Evolutionary conservation across 2,888 invertebrate genomes (phyloP).

Genomic region (Margaritifera margaritifera): DNA sequence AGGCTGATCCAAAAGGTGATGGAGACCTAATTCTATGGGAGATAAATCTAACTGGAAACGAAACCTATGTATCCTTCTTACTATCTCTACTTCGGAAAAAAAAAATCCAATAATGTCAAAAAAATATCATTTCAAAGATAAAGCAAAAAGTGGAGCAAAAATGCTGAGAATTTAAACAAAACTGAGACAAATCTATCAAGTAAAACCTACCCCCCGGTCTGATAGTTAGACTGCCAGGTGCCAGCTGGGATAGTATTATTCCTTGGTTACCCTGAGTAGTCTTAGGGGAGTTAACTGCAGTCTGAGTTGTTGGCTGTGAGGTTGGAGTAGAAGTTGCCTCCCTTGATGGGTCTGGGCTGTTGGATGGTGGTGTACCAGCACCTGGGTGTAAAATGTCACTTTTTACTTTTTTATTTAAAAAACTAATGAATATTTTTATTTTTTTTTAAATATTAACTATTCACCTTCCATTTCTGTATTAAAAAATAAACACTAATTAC

Average conservation of each 20-base stretch:
- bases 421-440: conserved; percentile 1
- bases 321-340: no score
- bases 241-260: conserved; percentile 62
- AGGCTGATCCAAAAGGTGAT: no score
- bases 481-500: neutral
- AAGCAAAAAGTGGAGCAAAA: neutral
- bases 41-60: no score
- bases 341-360: conserved; percentile 10
- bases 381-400: no score
- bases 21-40: no score
- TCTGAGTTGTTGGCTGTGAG: no score
- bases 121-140: neutral
- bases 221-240: conserved; percentile 55
- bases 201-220: conserved; percentile 42
- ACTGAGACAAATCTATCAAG: neutral
- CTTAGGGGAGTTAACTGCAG: no score
- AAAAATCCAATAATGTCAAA: neutral
- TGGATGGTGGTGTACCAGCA: conserved; percentile 15
- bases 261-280: conserved; percentile 16
- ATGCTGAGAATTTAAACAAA: neutral
- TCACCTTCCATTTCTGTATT: neutral
- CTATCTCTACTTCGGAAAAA: conserved; percentile 3
- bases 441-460: neutral
- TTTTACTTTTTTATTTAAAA: no score
- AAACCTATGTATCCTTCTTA: neutral